Conservation (phyloP, 2,888 invertebrate species). For the Polyommatus iphigenia region DNA sequence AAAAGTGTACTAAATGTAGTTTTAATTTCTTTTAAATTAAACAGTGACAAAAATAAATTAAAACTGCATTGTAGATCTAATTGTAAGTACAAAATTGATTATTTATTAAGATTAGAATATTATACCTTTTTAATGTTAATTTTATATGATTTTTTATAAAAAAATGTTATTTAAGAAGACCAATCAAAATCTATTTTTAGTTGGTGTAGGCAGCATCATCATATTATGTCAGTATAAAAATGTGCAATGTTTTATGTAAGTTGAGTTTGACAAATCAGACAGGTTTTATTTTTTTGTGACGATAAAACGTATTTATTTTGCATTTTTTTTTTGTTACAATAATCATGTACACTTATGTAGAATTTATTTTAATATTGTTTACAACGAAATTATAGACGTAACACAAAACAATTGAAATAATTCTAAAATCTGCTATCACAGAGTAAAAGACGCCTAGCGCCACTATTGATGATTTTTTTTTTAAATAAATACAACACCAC, state of each 20-base stretch:
- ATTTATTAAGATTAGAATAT: background rate
- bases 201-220: slow-evolving; percentile 14
- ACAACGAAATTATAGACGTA: background rate
- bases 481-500: background rate
- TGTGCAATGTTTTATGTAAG: background rate
- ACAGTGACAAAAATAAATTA: background rate
- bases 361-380: background rate
- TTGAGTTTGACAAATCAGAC: background rate
- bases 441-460: background rate
- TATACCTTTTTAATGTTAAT: background rate
- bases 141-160: background rate
- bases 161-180: background rate
- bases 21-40: background rate
- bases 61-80: background rate
- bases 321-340: slow-evolving; percentile 5
- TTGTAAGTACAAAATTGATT: background rate
- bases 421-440: background rate
- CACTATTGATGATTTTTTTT: background rate
- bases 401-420: background rate
- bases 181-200: background rate
- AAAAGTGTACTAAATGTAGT: background rate
- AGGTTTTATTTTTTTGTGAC: background rate
- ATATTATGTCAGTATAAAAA: background rate
- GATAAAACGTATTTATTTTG: slow-evolving; percentile 11
- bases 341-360: background rate